Evolutionary conservation across 2,888 invertebrate species (phyloP), one percentile per base, ranked within the genome.

Genomic region (Drosophila flavopinicola): DNA sequence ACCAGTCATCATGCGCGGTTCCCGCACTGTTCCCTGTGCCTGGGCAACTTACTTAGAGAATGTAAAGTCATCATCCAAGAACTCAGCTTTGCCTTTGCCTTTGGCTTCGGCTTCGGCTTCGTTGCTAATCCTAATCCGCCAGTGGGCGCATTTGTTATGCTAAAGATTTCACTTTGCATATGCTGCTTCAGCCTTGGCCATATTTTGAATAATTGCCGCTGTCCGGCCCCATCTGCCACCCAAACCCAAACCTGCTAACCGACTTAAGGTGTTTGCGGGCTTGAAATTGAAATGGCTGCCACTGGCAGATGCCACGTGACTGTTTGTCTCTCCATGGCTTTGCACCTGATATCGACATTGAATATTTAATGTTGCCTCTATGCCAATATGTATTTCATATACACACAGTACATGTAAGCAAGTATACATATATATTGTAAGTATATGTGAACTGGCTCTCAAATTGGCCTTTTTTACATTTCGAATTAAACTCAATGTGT

Each of bases 81-180:
- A 10, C 35, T 27, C 20, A 1, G 32, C 10, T 2, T 6, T 10
- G n/a, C 13, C 7, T 4, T 2, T 4, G 15, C 15, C 32, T 11
- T 17, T n/a, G 1, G 32, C 10, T 2, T 6, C 15, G n/a, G 20
- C 7, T 4, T 2, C 6, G 15, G 20, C 32, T 11, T 17, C 25
- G 25, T 5, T 20, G 25, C 27, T 63, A 65, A 78, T 75, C 64
- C 76, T 53, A 63, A 49, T 42, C 54, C 29, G 60, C 39, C 51
- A 53, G 52, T 37, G 54, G 53, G 37, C 52, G 38, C 65, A 76
- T 70, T 75, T 78, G 68, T 66, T 63, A 65, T 75, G 75, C 78
- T 65, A 84, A 80, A 63, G 54, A 72, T 60, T 20, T 82, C 76
- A 35, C 67, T 83, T 83, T 75, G 76, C 85, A 69, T 82, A 65